Evolutionary conservation across 2,888 invertebrate genomes (phyloP), one percentile per base, ranked within the genome.

Genomic region (Drosophila merina): DNA sequence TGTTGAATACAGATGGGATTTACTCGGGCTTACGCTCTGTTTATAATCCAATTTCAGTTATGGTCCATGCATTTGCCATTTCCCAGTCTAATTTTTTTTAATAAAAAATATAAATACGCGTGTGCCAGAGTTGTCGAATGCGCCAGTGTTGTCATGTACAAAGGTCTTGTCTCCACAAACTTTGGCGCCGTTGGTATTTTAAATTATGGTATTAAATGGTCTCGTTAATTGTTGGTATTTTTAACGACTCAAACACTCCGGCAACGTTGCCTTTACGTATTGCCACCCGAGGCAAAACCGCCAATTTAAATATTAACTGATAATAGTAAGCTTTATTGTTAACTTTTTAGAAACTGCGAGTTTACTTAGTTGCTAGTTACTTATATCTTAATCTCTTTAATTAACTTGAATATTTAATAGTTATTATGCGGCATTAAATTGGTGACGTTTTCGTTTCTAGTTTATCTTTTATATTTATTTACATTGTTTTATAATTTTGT

Each of bases 381-480:
- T n/a, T 20, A 20, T 20, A 20, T 20, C 20, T 20, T 25, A 9
- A 33, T 33, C 6, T 8, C 9, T 44, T 9, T 30, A 49, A 42
- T 63, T 36, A 20, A 28, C 4, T 8, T 63, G 64, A 42, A 50
- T 44, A 30, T 30, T 36, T 28, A 42, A 1, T 8, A 31, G 52
- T 8, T 44, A 66, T 51, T 1, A 8, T 31, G 40, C 10, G 12
- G 25, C 40, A n/a, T 48, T 12, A 14, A 5, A 9, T n/a, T 6
- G n/a, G 7, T 31, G 10, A 31, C 42, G 14, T 52, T 66, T 45
- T 5, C 40, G 26, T 51, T 48, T 57, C 31, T 33, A 12, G 28
- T 45, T 30, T 44, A 20, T 20, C 45, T 58, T 57, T 59, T 62
- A 45, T 28, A 33, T 26, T 8, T 55, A 38, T 26, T 56, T 51